Evolutionary conservation across 2,113 vertebrate species (phyloP).

Genomic region (Onychostruthus taczanowskii): DNA sequence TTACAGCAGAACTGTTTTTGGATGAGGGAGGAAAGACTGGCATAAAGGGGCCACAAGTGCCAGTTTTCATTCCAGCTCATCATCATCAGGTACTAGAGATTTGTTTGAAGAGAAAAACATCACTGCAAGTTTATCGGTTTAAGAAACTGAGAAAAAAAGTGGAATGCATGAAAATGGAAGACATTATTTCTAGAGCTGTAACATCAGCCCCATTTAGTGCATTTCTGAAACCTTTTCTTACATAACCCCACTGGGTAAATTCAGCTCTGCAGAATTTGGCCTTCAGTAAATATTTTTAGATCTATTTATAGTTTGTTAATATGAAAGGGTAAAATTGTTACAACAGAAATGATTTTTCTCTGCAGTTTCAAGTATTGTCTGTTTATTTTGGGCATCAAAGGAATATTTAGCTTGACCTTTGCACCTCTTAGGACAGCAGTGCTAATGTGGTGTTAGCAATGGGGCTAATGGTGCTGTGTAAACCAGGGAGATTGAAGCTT

Average conservation of each 20-base stretch:
- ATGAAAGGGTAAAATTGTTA: background rate
- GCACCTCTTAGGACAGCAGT: background rate
- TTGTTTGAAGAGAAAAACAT: background rate
- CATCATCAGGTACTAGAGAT: background rate
- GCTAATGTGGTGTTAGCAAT: background rate
- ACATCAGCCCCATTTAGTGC: background rate
- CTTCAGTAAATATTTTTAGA: constrained; percentile 49
- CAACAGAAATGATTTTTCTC: constrained; percentile 4
- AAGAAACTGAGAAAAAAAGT: background rate
- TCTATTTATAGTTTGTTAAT: constrained; percentile 35
- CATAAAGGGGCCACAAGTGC: background rate
- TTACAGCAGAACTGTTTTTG: background rate
- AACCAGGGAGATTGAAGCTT: background rate
- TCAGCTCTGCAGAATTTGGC: constrained; percentile 10
- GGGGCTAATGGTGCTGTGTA: background rate
- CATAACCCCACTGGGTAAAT: background rate
- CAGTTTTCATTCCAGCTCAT: background rate
- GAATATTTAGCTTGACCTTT: background rate
- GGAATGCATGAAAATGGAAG: background rate
- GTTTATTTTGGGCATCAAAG: background rate
- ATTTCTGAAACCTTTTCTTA: background rate
- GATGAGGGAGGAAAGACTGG: background rate
- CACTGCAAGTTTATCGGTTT: background rate
- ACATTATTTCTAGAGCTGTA: background rate
- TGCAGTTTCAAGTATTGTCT: background rate